phyloP scores from a whole-genome alignment of 1,140 invertebrate species.

The Heliconius congener region DNA sequence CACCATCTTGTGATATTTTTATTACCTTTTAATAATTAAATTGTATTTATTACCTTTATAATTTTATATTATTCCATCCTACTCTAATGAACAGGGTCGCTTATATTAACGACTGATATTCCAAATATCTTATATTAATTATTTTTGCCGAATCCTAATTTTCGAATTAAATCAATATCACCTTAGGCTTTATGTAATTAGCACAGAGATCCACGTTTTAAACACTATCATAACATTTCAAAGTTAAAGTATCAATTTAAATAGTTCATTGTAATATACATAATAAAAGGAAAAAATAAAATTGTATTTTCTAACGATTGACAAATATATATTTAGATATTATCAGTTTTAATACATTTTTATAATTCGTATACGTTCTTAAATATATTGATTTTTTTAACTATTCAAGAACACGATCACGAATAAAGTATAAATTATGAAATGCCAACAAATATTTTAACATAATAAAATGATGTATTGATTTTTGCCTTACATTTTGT shows the following conservation, averaged over 20 bases:
- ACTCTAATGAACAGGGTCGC: slow-evolving; percentile 38
- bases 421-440: not conserved
- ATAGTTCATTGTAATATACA: not conserved
- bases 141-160: not conserved
- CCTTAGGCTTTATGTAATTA: slow-evolving; percentile 10
- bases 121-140: slow-evolving; percentile 18
- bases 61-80: slow-evolving; percentile 17
- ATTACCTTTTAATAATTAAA: not conserved
- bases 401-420: not conserved
- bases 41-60: not conserved
- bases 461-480: not conserved
- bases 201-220: not conserved
- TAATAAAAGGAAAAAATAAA: not conserved
- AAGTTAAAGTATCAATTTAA: not conserved
- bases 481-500: not conserved
- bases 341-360: slow-evolving; percentile 1
- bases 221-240: not conserved
- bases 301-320: not conserved
- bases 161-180: slow-evolving; percentile 15
- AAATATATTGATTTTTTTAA: not conserved
- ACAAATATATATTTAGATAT: not conserved
- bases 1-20: not conserved
- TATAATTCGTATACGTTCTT: slow-evolving; percentile 3
- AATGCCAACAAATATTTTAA: not conserved
- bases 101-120: slow-evolving; percentile 30